Evolutionary conservation across 2,113 vertebrate genomes (phyloP).

Genomic region (Micronisus gabar): DNA sequence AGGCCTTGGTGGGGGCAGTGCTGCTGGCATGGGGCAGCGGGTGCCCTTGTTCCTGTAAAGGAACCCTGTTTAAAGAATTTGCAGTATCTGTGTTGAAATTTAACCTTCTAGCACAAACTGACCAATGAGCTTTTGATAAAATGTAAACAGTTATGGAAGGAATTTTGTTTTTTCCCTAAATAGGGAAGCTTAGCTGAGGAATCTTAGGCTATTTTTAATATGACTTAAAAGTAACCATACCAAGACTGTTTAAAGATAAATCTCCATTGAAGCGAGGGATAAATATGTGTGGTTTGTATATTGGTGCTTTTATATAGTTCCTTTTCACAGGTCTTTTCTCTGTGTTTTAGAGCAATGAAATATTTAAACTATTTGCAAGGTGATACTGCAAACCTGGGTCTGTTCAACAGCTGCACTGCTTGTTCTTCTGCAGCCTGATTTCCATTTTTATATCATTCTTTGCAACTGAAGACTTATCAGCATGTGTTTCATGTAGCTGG

Average conservation of each 20-base stretch:
- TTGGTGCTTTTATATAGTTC: not conserved
- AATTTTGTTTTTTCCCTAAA: not conserved
- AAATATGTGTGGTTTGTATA: not conserved
- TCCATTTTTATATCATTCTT: not conserved
- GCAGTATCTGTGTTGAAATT: not conserved
- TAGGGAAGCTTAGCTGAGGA: not conserved
- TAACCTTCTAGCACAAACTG: not conserved
- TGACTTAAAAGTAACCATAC: not conserved
- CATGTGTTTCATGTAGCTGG: conserved; percentile 10
- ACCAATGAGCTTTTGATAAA: not conserved
- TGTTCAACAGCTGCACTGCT: conserved; percentile 50
- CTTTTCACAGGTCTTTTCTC: not conserved
- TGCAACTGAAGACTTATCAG: conserved; percentile 38
- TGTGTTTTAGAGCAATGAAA: conserved; percentile 53
- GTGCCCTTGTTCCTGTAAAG: not conserved
- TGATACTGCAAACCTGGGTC: conserved; percentile 39
- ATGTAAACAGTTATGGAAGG: not conserved
- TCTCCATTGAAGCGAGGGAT: not conserved
- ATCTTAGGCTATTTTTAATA: not conserved
- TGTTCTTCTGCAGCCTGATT: conserved; percentile 41
- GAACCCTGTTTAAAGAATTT: not conserved
- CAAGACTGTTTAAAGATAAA: not conserved
- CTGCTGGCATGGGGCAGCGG: no score
- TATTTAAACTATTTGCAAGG: conserved; percentile 60
- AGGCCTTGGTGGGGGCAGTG: not conserved